Percentiles rank a stretch among this genome's conserved stretches.
phyloP scores from a whole-genome alignment of 2,888 invertebrate species.

The Eupithecia exiguata region DNA sequence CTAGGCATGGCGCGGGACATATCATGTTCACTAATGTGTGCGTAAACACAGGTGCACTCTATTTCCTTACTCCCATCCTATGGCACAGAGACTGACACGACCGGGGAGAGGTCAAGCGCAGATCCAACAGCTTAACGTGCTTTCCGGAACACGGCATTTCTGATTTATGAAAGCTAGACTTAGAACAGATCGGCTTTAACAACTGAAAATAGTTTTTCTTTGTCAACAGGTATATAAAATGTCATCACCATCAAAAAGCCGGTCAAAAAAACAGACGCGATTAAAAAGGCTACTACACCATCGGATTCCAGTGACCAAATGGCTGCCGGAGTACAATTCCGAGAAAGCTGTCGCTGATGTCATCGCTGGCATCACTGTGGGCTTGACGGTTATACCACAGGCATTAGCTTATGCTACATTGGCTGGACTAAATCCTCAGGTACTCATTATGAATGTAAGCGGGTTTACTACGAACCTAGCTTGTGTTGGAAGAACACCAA shows the following conservation, averaged over 20 bases:
- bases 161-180: too few relatives aligned
- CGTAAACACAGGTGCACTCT: too few relatives aligned
- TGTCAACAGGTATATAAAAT: slow-evolving; percentile 58
- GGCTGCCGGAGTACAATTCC: slow-evolving; percentile 90
- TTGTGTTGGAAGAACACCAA: too few relatives aligned
- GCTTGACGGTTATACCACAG: slow-evolving; percentile 96
- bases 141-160: too few relatives aligned
- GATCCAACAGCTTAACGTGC: too few relatives aligned
- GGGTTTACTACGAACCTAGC: too few relatives aligned
- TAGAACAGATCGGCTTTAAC: background rate
- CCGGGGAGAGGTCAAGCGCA: too few relatives aligned
- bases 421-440: slow-evolving; percentile 93
- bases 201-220: slow-evolving; percentile 24
- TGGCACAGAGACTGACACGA: too few relatives aligned
- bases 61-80: too few relatives aligned
- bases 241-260: slow-evolving; percentile 77
- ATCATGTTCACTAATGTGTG: too few relatives aligned
- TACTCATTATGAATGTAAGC: slow-evolving; percentile 56
- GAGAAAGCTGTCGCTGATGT: slow-evolving; percentile 91
- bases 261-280: slow-evolving; percentile 71
- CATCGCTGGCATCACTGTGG: slow-evolving; percentile 96
- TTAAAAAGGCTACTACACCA: slow-evolving; percentile 71
- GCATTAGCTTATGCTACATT: slow-evolving; percentile 95
- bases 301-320: slow-evolving; percentile 87
- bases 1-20: too few relatives aligned